Percentiles rank a stretch among this genome's conserved stretches.
Evolutionary conservation across 2,888 invertebrate species (phyloP).

Genomic region (Scaptomyza cyrtandrae): DNA sequence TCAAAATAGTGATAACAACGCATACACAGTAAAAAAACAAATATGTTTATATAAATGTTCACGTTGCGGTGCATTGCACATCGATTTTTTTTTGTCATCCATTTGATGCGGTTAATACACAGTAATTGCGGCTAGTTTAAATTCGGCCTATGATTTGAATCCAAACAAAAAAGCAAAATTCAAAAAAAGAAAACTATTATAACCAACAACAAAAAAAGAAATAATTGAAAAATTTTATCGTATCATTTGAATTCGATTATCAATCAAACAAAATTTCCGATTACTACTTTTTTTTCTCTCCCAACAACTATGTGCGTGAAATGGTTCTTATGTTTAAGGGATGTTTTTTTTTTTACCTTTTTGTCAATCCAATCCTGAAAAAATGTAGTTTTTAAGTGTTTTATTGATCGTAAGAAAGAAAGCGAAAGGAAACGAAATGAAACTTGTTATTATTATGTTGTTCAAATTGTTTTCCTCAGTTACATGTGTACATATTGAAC

Average conservation of each 20-base stretch:
- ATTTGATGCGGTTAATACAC: slow-evolving; percentile 2
- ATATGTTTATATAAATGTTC: slow-evolving; percentile 10
- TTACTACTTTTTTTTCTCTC: slow-evolving; percentile 11
- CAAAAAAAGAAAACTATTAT: background rate
- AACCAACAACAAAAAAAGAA: background rate
- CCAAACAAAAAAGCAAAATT: background rate
- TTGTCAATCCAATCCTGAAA: slow-evolving; percentile 60
- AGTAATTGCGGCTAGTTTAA: slow-evolving; percentile 6
- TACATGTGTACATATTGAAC: background rate
- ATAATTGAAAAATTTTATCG: slow-evolving; percentile 10
- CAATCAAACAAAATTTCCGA: slow-evolving; percentile 8
- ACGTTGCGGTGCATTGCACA: slow-evolving; percentile 13
- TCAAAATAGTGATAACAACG: slow-evolving; percentile 84
- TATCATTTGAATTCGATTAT: slow-evolving; percentile 33
- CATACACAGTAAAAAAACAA: slow-evolving; percentile 81
- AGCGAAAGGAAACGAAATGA: slow-evolving; percentile 53
- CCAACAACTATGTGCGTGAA: slow-evolving; percentile 43
- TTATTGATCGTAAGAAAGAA: slow-evolving; percentile 69
- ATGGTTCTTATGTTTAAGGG: slow-evolving; percentile 40
- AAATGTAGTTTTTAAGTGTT: slow-evolving; percentile 71
- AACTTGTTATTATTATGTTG: slow-evolving; percentile 12
- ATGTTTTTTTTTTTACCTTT: slow-evolving; percentile 34
- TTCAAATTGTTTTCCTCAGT: background rate
- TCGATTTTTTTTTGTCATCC: slow-evolving; percentile 15
- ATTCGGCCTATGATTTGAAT: slow-evolving; percentile 23